These are phyloP conservation scores for Drepanosiphum platanoidis DNA, from an alignment of 2,888 invertebrate species.

Conservation along the genomic window DNA sequence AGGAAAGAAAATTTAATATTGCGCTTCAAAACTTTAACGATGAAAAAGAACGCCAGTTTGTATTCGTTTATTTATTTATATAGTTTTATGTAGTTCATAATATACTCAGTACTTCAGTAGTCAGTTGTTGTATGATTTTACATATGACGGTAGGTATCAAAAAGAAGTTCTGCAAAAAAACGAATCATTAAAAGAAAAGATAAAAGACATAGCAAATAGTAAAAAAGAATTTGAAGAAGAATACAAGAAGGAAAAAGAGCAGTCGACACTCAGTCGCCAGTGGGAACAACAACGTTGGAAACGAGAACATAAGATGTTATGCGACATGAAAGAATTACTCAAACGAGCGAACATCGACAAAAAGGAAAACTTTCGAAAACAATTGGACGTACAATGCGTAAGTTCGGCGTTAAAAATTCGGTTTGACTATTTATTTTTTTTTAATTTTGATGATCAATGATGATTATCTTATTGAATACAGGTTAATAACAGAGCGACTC, in stretches of 20 bases:
- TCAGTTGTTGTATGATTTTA: slow-evolving; percentile 62
- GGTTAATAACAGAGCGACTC: slow-evolving; percentile 3
- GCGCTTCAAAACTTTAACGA: too few relatives aligned
- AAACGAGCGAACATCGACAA: background rate
- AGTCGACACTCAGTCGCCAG: background rate
- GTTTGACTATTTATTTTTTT: background rate
- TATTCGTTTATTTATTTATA: background rate
- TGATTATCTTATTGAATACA: background rate
- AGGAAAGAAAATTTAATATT: too few relatives aligned
- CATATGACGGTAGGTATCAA: slow-evolving; percentile 65
- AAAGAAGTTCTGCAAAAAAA: slow-evolving; percentile 66
- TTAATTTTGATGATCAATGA: background rate
- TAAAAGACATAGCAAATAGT: slow-evolving; percentile 66
- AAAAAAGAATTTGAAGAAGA: slow-evolving; percentile 67
- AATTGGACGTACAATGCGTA: slow-evolving; percentile 22
- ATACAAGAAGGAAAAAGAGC: slow-evolving; percentile 68
- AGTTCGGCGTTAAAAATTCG: background rate
- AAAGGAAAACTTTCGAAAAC: background rate
- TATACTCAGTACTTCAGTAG: background rate
- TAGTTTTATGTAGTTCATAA: background rate
- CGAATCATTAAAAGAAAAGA: slow-evolving; percentile 65
- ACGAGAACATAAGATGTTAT: background rate
- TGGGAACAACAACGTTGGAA: slow-evolving; percentile 14
- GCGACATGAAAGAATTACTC: background rate
- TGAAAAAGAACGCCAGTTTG: background rate